Base-by-base conservation (phyloP, 2,888 invertebrate species). In the Stramonita haemastoma region DNA sequence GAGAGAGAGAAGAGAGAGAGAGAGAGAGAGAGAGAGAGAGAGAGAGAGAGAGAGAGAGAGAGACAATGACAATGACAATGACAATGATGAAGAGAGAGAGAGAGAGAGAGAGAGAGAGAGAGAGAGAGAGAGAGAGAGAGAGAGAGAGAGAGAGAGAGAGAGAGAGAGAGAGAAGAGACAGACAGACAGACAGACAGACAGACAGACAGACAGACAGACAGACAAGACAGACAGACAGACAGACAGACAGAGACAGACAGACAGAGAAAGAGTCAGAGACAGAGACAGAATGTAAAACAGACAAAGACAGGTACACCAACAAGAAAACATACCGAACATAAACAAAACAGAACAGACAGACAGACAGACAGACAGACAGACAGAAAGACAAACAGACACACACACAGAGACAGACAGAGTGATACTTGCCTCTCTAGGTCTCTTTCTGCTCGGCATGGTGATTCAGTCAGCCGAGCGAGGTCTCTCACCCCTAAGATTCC, bases 361-460 rank as follows among this genome's bases (percentile, higher is more conserved):
- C n/a, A 84, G 36, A 19, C 46, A 84, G 83, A 46, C n/a, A 84
- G 83, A 84, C n/a, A 84, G 83, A 46, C n/a, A 84, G 83, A 46
- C n/a, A 84, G 83, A 36, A 8, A 83, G 83, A 36, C 15, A 83
- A 34, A 19, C 46, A 84, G 83, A 46, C n/a, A 84, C 36, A 84
- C n/a, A 84, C 36, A 46, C n/a, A 84, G 83, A 46, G 83, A 26
- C 66, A 66, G 19, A 66, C 66, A 66, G 19, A 66, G 2, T 2
- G 19, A 66, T 66, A 66, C 13, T 66, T 17, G 26, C 17, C 26
- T 66, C 2, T 66, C 13, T 26, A 66, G 2, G 13, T 66, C 26
- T 22, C 17, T 66, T 66, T 26, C 13, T 17, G 26, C 13, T 66
- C 66, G 66, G 26, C 46, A 46, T 46, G 46, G 46, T 46, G 46